Percentiles rank a stretch among this genome's conserved stretches.
Conservation (phyloP, 2,888 invertebrate genomes). For the Melanostoma mellinum region DNA sequence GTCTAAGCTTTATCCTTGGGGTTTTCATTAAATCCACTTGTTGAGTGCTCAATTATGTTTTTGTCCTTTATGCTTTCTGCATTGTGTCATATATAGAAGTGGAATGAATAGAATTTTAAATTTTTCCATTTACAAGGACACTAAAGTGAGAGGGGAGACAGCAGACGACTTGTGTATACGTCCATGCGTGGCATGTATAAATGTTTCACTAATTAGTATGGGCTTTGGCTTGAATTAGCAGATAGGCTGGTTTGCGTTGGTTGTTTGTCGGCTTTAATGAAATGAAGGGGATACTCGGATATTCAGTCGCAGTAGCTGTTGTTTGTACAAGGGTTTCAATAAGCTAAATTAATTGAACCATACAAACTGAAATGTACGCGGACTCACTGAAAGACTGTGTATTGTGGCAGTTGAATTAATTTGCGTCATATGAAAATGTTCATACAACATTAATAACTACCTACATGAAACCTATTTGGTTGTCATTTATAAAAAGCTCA, state of each 20-base stretch:
- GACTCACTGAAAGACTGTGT: no score
- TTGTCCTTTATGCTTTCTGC: neutral
- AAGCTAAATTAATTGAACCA: neutral
- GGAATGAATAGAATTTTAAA: conserved; percentile 26
- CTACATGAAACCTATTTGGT: no score
- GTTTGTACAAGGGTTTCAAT: neutral
- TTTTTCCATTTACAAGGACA: conserved; percentile 6
- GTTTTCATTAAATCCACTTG: conserved; percentile 59
- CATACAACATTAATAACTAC: no score
- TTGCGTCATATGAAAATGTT: no score
- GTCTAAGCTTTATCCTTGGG: conserved; percentile 31
- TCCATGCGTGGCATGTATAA: conserved; percentile 10
- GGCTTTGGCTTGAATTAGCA: conserved; percentile 15
- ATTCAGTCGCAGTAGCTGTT: neutral
- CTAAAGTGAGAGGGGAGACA: no score
- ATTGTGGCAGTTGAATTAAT: no score
- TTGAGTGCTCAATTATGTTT: conserved; percentile 44
- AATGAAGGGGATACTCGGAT: neutral
- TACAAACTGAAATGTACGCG: neutral
- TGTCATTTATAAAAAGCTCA: no score
- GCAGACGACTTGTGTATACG: neutral
- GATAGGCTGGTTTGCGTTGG: neutral
- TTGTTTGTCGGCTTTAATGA: neutral
- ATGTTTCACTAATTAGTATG: conserved; percentile 32
- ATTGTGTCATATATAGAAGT: neutral